phyloP scores from a whole-genome alignment of 2,888 invertebrate genomes.

The Syritta pipiens region DNA sequence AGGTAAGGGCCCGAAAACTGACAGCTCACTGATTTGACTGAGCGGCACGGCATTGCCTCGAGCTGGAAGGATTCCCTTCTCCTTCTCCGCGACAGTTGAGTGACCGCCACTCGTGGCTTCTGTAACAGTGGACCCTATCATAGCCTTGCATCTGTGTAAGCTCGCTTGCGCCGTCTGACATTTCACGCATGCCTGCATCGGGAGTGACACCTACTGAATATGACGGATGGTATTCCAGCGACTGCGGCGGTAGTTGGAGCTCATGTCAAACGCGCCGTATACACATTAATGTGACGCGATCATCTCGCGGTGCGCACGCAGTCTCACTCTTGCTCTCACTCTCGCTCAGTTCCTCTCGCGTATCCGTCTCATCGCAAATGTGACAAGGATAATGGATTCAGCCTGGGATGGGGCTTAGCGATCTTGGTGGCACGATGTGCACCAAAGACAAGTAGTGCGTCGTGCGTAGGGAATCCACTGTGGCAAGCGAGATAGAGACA shows the following conservation, averaged over 20 bases:
- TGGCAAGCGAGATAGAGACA: constrained; percentile 4
- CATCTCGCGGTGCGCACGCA: constrained; percentile 27
- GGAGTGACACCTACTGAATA: constrained; percentile 60
- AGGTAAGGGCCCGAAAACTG: constrained; percentile 47
- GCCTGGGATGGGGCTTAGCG: constrained; percentile 18
- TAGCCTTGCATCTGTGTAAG: constrained; percentile 42
- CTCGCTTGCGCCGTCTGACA: constrained; percentile 38
- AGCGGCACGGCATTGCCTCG: constrained; percentile 5
- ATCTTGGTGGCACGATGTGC: constrained; percentile 6
- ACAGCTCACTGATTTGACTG: constrained; percentile 67
- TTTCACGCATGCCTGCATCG: constrained; percentile 60
- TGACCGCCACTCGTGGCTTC: constrained; percentile 45
- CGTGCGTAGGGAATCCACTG: not conserved
- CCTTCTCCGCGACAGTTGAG: constrained; percentile 36
- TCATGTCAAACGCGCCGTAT: constrained; percentile 55
- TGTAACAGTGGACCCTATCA: constrained; percentile 46
- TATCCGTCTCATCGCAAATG: not conserved
- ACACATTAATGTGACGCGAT: constrained; percentile 63
- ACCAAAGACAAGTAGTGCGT: constrained; percentile 14
- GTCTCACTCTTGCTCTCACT: not conserved
- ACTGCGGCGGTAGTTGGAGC: constrained; percentile 16
- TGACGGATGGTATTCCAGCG: constrained; percentile 54
- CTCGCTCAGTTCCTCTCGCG: not conserved
- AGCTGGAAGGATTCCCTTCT: constrained; percentile 6
- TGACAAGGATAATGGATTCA: constrained; percentile 55